These are phyloP conservation scores for Zapornia atra DNA, from an alignment of 2,113 vertebrate genomes.

Conservation along the genomic window DNA sequence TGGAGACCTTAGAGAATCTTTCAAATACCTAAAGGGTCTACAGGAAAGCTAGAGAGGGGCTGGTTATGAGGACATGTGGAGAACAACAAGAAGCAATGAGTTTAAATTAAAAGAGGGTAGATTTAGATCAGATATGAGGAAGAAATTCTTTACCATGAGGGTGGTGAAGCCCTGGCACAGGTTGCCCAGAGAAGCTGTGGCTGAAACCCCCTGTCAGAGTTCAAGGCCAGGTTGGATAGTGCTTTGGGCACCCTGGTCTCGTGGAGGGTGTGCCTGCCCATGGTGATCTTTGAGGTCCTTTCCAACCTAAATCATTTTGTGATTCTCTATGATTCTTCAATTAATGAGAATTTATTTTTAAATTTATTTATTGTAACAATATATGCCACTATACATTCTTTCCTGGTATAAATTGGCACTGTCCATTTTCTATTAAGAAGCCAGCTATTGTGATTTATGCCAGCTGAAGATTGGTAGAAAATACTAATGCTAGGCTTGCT, in stretches of 20 bases:
- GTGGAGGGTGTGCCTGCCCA: neutral
- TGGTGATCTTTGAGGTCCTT: neutral
- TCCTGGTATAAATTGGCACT: neutral
- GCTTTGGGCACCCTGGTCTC: neutral
- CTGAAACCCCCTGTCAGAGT: too few species aligned
- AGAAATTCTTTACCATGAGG: too few species aligned
- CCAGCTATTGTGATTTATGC: neutral
- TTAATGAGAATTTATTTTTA: neutral
- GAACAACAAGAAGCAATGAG: too few species aligned
- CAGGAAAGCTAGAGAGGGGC: too few species aligned
- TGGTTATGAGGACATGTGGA: too few species aligned
- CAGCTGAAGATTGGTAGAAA: neutral
- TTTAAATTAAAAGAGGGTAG: too few species aligned
- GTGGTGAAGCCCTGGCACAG: too few species aligned
- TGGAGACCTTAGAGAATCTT: fast-evolving
- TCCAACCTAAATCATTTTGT: neutral
- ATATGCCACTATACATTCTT: neutral
- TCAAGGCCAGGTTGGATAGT: neutral
- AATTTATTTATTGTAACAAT: neutral
- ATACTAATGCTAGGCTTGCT: neutral
- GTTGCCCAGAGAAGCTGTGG: too few species aligned
- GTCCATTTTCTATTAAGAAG: neutral
- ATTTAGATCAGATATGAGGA: too few species aligned
- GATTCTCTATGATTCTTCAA: neutral
- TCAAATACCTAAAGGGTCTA: neutral